Evolutionary conservation across 1,140 invertebrate species (phyloP).

Genomic region (Drosophila bocqueti): DNA sequence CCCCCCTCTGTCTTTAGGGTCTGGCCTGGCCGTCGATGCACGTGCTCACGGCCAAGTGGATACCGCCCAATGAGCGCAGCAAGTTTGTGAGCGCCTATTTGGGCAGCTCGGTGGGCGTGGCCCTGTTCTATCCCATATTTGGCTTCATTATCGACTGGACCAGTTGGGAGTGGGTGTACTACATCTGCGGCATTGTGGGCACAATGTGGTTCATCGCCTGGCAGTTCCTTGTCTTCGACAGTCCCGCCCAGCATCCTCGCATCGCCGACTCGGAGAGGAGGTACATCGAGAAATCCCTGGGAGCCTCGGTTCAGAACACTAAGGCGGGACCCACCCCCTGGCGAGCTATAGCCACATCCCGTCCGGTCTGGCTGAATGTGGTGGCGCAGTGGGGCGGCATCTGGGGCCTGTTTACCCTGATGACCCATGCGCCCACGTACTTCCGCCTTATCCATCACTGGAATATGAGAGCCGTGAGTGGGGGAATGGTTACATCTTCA

Average conservation of each 20-base stretch:
- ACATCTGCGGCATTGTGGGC: conserved; percentile 88
- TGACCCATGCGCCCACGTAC: conserved; percentile 94
- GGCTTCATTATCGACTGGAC: conserved; percentile 88
- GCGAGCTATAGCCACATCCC: conserved; percentile 89
- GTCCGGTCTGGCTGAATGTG: conserved; percentile 92
- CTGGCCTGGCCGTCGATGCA: conserved; percentile 92
- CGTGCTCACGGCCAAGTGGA: conserved; percentile 93
- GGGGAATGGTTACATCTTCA: neutral
- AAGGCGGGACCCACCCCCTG: conserved; percentile 88
- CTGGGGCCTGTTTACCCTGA: conserved; percentile 94
- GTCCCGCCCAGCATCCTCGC: conserved; percentile 90
- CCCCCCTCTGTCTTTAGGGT: conserved; percentile 86
- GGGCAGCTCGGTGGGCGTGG: conserved; percentile 89
- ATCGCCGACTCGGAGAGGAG: conserved; percentile 89
- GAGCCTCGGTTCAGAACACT: conserved; percentile 85
- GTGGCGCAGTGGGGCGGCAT: conserved; percentile 92
- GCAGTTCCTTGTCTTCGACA: conserved; percentile 88
- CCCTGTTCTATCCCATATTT: conserved; percentile 89
- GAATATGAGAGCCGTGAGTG: conserved; percentile 90
- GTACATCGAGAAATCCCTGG: conserved; percentile 88
- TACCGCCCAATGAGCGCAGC: conserved; percentile 92
- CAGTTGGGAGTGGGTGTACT: conserved; percentile 92
- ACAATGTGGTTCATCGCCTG: conserved; percentile 89
- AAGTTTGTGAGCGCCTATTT: conserved; percentile 90
- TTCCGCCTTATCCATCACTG: conserved; percentile 93